phyloP scores from a whole-genome alignment of 2,888 invertebrate genomes.

The Penaeus monodon region DNA sequence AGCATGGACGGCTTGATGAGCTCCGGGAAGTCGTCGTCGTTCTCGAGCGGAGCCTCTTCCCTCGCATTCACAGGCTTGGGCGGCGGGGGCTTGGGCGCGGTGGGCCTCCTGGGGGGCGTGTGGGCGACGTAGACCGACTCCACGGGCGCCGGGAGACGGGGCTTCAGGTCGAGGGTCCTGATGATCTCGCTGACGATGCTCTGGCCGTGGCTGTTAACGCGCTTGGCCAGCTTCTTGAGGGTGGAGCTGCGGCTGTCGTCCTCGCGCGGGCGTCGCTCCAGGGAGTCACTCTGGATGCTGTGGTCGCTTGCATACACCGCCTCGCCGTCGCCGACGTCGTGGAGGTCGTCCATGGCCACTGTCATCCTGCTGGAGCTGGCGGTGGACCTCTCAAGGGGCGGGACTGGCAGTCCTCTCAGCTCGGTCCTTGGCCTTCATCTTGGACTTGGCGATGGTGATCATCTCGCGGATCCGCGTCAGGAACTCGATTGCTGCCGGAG shows the following conservation, averaged over 20 bases:
- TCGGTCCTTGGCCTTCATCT: slow-evolving; percentile 86
- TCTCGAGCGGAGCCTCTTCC: slow-evolving; percentile 27
- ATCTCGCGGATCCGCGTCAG: slow-evolving; percentile 90
- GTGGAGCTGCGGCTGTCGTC: slow-evolving; percentile 52
- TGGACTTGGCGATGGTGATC: slow-evolving; percentile 88
- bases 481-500: slow-evolving; percentile 90
- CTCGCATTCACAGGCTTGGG: slow-evolving; percentile 47
- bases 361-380: slow-evolving; percentile 13
- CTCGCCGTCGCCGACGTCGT: slow-evolving; percentile 21
- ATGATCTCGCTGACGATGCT: slow-evolving; percentile 63
- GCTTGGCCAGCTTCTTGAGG: slow-evolving; percentile 45
- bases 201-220: slow-evolving; percentile 59
- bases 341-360: slow-evolving; percentile 25
- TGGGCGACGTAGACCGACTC: slow-evolving; percentile 7
- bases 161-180: slow-evolving; percentile 58
- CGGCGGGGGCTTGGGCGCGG: slow-evolving; percentile 19
- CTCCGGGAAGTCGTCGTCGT: slow-evolving; percentile 54
- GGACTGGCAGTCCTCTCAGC: slow-evolving; percentile 74
- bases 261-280: slow-evolving; percentile 36
- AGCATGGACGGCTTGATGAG: slow-evolving; percentile 61
- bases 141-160: slow-evolving; percentile 25
- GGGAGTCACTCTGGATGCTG: slow-evolving; percentile 51
- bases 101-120: background rate
- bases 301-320: slow-evolving; percentile 26
- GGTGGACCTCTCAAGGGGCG: slow-evolving; percentile 23